Base-by-base conservation (phyloP, 2,888 invertebrate genomes). In the Theodoxus fluviatilis region DNA sequence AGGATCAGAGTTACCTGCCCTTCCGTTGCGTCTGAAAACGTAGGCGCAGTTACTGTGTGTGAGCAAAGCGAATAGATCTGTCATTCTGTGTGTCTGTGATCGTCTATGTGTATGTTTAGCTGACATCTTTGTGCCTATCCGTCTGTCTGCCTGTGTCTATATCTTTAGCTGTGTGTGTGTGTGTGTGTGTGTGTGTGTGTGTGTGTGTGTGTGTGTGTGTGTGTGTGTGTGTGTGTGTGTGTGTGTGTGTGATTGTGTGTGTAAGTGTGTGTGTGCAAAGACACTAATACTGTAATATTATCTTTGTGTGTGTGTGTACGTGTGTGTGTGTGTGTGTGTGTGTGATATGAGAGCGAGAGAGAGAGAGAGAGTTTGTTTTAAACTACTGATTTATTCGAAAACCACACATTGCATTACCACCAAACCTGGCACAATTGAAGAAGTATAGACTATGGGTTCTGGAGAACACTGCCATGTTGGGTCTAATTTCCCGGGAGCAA, bases 191-290 rank as follows among this genome's bases (percentile, higher is more conserved):
- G 4, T 49, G 18, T 15, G 49, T 49, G 49, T 15, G 18, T 49
- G 49, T 15, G 49, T 49, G 49, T 49, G 49, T 49, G 49, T 49
- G 49, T 49, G 49, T 49, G 49, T 15, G 49, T 49, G 49, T 15
- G 49, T 49, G 49, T 49, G 49, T 15, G 49, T 49, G 49, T 15
- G 49, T 49, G 49, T 49, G 49, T 49, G 49, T 49, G 49, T 49
- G 49, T 49, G 49, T 49, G 49, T 49, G 49, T 15, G 49, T 49
- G 49, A 22, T n/a, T 49, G 49, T 49, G 49, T 49, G 49, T 49
- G 18, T 49, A 25, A 22, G 49, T 49, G 49, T 49, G 4, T 18
- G 49, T 18, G 49, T 22, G 4, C 7, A 7, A 43, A 12, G 43
- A 15, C 9, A 43, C 43, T 43, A 43, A 43, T 12, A 43, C 9